phyloP scores from a whole-genome alignment of 92 coral and sea anemone species.

The Phenganax subtilis region DNA sequence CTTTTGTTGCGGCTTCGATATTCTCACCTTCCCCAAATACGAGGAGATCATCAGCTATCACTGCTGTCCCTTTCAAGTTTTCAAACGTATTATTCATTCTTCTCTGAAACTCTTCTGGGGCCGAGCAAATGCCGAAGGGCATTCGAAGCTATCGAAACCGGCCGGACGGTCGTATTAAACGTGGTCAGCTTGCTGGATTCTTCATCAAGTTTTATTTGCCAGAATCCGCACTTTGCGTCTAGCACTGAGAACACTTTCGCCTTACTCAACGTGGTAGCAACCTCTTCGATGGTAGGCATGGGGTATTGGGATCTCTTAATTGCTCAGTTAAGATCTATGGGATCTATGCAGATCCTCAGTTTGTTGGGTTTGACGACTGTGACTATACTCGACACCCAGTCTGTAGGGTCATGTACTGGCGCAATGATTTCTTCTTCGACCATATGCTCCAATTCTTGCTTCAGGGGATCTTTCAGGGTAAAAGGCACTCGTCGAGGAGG shows the following conservation, averaged over 20 bases:
- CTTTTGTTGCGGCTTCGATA: constrained; percentile 31
- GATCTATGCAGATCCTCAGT: too few relatives aligned
- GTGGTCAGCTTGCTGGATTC: neutral
- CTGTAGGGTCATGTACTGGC: too few relatives aligned
- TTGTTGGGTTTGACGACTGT: too few relatives aligned
- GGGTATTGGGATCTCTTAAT: too few relatives aligned
- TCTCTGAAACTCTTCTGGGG: constrained; percentile 45
- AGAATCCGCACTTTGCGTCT: constrained; percentile 40
- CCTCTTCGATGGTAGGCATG: neutral
- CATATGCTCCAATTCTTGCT: too few relatives aligned
- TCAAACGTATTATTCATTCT: constrained; percentile 40
- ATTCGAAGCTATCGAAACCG: constrained; percentile 17
- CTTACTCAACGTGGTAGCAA: constrained; percentile 18
- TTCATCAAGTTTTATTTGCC: constrained; percentile 29
- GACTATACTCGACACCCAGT: too few relatives aligned
- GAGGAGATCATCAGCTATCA: constrained; percentile 43
- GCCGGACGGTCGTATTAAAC: constrained; percentile 31
- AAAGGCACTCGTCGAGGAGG: constrained; percentile 26
- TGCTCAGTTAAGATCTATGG: too few relatives aligned
- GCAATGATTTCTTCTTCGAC: too few relatives aligned
- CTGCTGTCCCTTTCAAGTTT: constrained; percentile 40
- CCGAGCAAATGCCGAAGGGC: constrained; percentile 39
- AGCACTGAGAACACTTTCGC: constrained; percentile 27
- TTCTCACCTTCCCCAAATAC: constrained; percentile 43
- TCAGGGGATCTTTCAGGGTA: too few relatives aligned